Evolutionary conservation across 2,113 vertebrate genomes (phyloP), one percentile per base, ranked within the genome.

Genomic region (Aegithalos caudatus): DNA sequence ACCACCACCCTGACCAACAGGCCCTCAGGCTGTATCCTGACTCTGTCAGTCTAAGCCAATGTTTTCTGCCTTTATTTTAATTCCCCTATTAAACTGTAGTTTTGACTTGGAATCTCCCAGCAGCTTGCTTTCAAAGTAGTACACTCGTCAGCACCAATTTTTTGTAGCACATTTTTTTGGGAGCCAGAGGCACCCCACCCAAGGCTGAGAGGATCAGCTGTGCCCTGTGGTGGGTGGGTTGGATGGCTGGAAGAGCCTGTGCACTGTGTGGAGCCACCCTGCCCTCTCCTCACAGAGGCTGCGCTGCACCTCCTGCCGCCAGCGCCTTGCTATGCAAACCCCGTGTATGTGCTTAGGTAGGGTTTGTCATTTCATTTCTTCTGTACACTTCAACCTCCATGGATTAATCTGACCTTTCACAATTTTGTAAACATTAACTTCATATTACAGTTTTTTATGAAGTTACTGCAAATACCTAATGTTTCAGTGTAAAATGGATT

Each of bases 241-340:
- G 64, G 9, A 40, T 3, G 1, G 7, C 14, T 69, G 38, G n/a
- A 53, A 47, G 5, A 1, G 2, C 2, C 25, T 14, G 45, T 11
- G 4, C 21, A 10, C 42, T 4, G 3, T 1, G 16, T 0, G 0
- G 22, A 10, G 8, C 27, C 3, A 1, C 23, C 17, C 16, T 15
- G 8, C 8, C 5, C 35, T 10, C 18, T 14, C 11, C n/a, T 62
- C 31, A 58, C 38, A 45, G 35, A 50, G 7, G 4, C 9, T 19
- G 1, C 4, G 6, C 29, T 22, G 25, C 37, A 70, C 7, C 3
- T 10, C 20, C 38, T 3, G 1, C 4, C 8, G 4, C 17, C 65
- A 17, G 29, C 10, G 18, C 16, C 12, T 61, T 37, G 12, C 25
- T 21, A 4, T 4, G 6, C 35, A 91, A 78, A 37, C 5, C 12